Evolutionary conservation across 2,888 invertebrate genomes (phyloP).

Genomic region (Hyposoter dolosus): DNA sequence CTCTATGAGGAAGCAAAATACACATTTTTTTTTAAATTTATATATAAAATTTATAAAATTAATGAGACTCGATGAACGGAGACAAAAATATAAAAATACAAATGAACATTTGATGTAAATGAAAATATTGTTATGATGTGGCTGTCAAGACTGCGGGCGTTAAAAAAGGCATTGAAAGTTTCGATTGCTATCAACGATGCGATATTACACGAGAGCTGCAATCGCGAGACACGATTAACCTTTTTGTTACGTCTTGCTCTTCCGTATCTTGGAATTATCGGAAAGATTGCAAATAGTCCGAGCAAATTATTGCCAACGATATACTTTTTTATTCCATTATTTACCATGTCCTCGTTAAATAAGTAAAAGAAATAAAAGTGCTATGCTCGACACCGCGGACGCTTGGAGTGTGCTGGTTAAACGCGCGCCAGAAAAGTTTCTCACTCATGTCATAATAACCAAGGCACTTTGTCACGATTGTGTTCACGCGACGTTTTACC

Average conservation of each 20-base stretch:
- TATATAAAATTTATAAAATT: no score
- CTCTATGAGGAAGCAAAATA: no score
- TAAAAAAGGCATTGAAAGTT: background rate
- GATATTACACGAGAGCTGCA: constrained; percentile 2
- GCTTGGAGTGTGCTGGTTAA: constrained; percentile 40
- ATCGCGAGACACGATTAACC: constrained; percentile 3
- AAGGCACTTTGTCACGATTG: constrained; percentile 61
- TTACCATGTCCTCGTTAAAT: constrained; percentile 18
- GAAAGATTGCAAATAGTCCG: constrained; percentile 45
- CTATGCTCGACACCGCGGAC: constrained; percentile 12
- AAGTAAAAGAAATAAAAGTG: constrained; percentile 14
- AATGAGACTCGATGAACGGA: no score
- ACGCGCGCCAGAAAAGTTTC: constrained; percentile 38
- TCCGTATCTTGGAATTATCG: constrained; percentile 14
- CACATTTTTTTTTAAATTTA: no score
- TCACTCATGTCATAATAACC: constrained; percentile 62
- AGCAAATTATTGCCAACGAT: constrained; percentile 47
- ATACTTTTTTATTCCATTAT: constrained; percentile 25
- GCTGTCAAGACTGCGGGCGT: background rate
- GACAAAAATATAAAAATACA: no score
- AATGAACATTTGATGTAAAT: no score
- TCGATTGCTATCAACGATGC: background rate
- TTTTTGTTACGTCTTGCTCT: constrained; percentile 6
- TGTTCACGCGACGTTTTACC: constrained; percentile 57
- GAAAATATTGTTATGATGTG: no score